phyloP scores from a whole-genome alignment of 2,888 invertebrate species.

The Syritta pipiens region DNA sequence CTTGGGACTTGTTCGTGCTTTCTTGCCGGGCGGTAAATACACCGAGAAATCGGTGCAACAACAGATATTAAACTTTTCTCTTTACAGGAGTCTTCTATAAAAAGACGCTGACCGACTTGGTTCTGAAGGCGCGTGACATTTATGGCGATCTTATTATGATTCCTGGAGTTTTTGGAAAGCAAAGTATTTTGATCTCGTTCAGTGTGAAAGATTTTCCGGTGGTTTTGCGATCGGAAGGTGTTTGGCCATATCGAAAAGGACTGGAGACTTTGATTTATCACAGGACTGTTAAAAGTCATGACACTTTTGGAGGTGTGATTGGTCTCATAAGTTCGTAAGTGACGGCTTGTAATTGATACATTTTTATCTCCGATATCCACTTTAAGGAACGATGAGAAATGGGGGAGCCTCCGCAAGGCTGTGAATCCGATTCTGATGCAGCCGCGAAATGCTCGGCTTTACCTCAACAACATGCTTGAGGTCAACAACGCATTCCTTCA shows the following conservation, averaged over 20 bases:
- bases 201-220: slow-evolving; percentile 80
- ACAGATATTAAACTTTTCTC: neutral
- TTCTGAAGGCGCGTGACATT: slow-evolving; percentile 16
- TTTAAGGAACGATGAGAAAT: neutral
- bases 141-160: slow-evolving; percentile 77
- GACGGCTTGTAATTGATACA: neutral
- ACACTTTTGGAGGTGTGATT: slow-evolving; percentile 64
- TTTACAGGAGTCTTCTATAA: slow-evolving; percentile 23
- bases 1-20: slow-evolving; percentile 47
- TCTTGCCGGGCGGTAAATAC: slow-evolving; percentile 72
- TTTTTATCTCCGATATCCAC: neutral
- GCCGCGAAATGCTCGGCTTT: slow-evolving; percentile 78
- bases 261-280: slow-evolving; percentile 78
- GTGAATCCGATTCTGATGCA: neutral
- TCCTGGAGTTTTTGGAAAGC: slow-evolving; percentile 73
- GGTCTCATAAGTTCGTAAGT: slow-evolving; percentile 71
- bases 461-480: slow-evolving; percentile 77
- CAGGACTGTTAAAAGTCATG: slow-evolving; percentile 74
- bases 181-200: slow-evolving; percentile 77
- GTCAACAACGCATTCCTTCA: slow-evolving; percentile 75
- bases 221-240: slow-evolving; percentile 72
- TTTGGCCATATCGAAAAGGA: slow-evolving; percentile 71
- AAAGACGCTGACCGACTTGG: slow-evolving; percentile 14
- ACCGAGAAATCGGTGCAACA: too few relatives aligned
- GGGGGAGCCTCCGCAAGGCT: neutral